These are phyloP conservation scores for Hydractinia echinata DNA, from an alignment of 30 jellyfish, hydroid and myxozoan species.

Conservation along the genomic window DNA sequence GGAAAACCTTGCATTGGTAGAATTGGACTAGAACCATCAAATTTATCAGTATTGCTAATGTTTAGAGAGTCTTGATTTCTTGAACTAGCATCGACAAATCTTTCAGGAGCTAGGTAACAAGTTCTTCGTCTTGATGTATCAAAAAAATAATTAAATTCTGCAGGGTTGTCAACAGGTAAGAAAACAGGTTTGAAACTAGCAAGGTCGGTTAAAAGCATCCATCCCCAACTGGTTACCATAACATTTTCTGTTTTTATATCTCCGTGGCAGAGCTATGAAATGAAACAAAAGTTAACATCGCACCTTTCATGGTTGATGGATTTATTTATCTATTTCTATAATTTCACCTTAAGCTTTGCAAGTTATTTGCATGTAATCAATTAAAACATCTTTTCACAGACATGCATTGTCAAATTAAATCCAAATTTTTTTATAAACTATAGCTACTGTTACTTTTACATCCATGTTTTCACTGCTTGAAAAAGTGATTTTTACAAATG, in stretches of 20 bases:
- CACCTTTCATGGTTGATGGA: no score
- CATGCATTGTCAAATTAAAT: no score
- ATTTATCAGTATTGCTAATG: conserved; percentile 34
- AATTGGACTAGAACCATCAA: conserved; percentile 48
- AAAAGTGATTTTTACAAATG: no score
- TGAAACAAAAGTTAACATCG: background rate
- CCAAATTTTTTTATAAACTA: no score
- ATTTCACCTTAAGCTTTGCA: no score
- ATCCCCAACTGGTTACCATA: conserved; percentile 91
- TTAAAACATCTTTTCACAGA: no score
- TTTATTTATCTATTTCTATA: no score
- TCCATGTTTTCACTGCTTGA: no score
- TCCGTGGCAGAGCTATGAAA: conserved; percentile 84
- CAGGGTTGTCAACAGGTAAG: conserved; percentile 94
- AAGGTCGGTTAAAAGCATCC: conserved; percentile 84
- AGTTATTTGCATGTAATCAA: no score
- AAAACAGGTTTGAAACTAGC: conserved; percentile 95
- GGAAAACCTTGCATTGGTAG: conserved; percentile 81
- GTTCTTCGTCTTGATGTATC: conserved; percentile 95
- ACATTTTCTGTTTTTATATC: conserved; percentile 88
- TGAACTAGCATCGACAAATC: conserved; percentile 77
- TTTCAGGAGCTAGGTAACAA: conserved; percentile 97
- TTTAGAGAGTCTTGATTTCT: conserved; percentile 39
- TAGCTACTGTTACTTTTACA: no score
- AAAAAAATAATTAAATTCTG: conserved; percentile 92